Evolutionary conservation across 2,888 invertebrate genomes (phyloP).

Genomic region (Hesperia comma): DNA sequence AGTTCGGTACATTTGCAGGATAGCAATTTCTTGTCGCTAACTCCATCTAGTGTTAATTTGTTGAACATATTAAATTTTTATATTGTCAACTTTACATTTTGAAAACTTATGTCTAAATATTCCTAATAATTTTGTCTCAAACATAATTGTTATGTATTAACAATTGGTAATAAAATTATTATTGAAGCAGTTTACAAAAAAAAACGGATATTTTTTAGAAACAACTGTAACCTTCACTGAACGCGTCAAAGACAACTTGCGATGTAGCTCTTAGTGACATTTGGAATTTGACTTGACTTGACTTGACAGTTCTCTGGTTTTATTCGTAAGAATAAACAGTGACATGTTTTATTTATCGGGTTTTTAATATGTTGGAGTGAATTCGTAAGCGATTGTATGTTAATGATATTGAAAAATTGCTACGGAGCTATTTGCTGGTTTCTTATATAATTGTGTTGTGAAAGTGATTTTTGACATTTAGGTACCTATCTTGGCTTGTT

Average conservation of each 20-base stretch:
- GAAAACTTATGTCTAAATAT: too few species aligned
- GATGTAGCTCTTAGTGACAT: slow-evolving; percentile 46
- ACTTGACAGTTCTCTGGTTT: slow-evolving; percentile 60
- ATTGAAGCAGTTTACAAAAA: too few species aligned
- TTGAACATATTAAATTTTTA: too few species aligned
- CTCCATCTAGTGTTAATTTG: too few species aligned
- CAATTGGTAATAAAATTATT: too few species aligned
- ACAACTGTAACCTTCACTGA: slow-evolving; percentile 12
- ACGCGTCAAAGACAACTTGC: slow-evolving; percentile 38
- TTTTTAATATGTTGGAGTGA: slow-evolving; percentile 44
- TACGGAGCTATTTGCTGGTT: slow-evolving; percentile 37
- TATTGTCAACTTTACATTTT: too few species aligned
- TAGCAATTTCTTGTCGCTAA: too few species aligned
- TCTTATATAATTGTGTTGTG: slow-evolving; percentile 49
- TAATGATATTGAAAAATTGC: slow-evolving; percentile 39
- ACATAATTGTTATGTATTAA: too few species aligned
- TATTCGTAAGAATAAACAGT: slow-evolving; percentile 60
- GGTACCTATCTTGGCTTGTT: slow-evolving; percentile 58
- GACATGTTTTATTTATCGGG: slow-evolving; percentile 49
- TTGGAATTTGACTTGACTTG: too few species aligned
- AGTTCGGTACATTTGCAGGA: too few species aligned
- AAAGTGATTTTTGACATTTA: slow-evolving; percentile 57
- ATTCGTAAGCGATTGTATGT: slow-evolving; percentile 42
- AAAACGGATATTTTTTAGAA: too few species aligned
- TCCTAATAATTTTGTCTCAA: too few species aligned